These are phyloP conservation scores for Erebia aethiops DNA, from an alignment of 2,888 invertebrate species.

Conservation along the genomic window DNA sequence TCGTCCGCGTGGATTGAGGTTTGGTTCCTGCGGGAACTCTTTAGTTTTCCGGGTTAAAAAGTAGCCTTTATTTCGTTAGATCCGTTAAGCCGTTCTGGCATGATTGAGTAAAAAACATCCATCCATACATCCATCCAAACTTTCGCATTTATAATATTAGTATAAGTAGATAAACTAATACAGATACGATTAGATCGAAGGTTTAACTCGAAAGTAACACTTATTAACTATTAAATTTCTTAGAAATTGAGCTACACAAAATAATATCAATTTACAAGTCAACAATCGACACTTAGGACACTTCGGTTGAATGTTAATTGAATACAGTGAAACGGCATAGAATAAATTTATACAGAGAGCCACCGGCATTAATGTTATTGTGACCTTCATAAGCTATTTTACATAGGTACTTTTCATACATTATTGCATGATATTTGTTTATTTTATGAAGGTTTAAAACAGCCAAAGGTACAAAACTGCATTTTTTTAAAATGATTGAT, in stretches of 20 bases:
- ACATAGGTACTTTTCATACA: not conserved
- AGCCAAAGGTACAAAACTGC: not conserved
- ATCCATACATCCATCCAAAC: too few relatives aligned
- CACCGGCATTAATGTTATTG: not conserved
- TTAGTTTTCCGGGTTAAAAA: too few relatives aligned
- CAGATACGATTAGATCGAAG: too few relatives aligned
- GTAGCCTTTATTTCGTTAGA: too few relatives aligned
- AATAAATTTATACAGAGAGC: conserved; percentile 11
- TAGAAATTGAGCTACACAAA: conserved; percentile 1
- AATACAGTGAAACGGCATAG: conserved; percentile 5
- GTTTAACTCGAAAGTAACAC: too few relatives aligned
- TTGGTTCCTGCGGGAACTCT: too few relatives aligned
- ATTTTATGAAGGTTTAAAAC: not conserved
- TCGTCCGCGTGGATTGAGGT: too few relatives aligned
- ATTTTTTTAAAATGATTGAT: not conserved
- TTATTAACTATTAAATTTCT: not conserved
- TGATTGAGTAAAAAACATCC: too few relatives aligned
- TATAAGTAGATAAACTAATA: too few relatives aligned
- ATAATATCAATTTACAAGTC: conserved; percentile 15
- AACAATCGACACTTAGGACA: not conserved
- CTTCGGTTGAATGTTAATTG: not conserved
- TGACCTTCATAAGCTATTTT: conserved; percentile 7
- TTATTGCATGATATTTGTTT: not conserved
- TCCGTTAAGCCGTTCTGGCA: too few relatives aligned
- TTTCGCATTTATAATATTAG: too few relatives aligned